Conservation (phyloP, 2,888 invertebrate genomes). For the Perithous albicinctus region DNA sequence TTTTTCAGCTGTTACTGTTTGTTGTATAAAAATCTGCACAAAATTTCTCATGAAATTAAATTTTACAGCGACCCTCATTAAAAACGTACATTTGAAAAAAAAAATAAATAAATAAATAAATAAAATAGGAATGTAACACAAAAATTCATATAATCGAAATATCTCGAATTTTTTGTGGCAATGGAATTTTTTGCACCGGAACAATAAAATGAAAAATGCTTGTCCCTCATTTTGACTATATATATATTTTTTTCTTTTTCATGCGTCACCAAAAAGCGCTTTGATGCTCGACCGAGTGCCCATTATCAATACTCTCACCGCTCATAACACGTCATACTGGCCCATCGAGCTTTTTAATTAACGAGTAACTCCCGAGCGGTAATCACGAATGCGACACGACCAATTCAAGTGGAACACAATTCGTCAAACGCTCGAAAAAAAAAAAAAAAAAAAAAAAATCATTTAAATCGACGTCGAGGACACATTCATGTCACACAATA, state of each 20-base stretch:
- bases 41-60: too few species aligned
- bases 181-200: neutral
- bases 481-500: constrained; percentile 14
- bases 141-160: neutral
- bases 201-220: too few species aligned
- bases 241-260: too few species aligned
- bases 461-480: constrained; percentile 37
- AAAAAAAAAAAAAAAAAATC: constrained; percentile 41
- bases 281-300: constrained; percentile 34
- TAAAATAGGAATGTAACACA: neutral
- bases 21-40: too few species aligned
- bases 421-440: constrained; percentile 57
- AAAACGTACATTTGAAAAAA: neutral
- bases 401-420: constrained; percentile 66
- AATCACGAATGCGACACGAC: constrained; percentile 60
- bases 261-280: constrained; percentile 35
- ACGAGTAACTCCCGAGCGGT: constrained; percentile 53
- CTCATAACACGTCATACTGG: constrained; percentile 36
- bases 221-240: too few species aligned
- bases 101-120: neutral
- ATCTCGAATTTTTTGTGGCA: neutral
- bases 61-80: too few species aligned
- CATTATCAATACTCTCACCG: constrained; percentile 56
- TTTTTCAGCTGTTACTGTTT: too few species aligned
- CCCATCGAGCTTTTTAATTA: constrained; percentile 64